A percentile compares a stretch with the other conserved stretches of the same genome.
Evolutionary conservation across 2,888 invertebrate species (phyloP).

Genomic region (Calameuta pallipes): DNA sequence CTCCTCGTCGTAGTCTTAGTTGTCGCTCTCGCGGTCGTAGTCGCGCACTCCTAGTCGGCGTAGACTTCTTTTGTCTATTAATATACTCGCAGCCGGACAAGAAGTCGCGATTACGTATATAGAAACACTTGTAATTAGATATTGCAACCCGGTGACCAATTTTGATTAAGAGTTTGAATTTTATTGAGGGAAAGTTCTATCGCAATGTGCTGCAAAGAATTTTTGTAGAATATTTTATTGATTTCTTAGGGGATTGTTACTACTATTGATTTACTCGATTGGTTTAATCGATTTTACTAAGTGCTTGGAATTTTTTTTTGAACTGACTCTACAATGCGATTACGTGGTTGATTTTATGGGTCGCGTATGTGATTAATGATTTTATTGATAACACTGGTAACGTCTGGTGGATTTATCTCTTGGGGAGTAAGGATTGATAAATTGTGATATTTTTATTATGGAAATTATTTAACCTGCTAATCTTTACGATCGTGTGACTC

Average conservation of each 20-base stretch:
- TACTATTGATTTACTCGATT: background rate
- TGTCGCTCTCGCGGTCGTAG: background rate
- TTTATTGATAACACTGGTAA: background rate
- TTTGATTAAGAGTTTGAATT: background rate
- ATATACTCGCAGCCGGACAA: background rate
- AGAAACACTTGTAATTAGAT: background rate
- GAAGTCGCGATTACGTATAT: background rate
- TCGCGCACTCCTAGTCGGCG: background rate
- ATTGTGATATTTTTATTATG: background rate
- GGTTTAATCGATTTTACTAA: background rate
- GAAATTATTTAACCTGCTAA: background rate
- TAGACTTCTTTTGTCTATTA: background rate
- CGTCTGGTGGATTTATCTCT: background rate
- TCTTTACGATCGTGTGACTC: background rate
- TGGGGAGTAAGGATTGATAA: background rate
- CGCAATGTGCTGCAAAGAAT: background rate
- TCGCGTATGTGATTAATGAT: background rate
- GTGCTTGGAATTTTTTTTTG: background rate
- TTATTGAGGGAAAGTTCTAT: background rate
- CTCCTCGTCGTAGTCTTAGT: background rate
- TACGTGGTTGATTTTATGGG: background rate
- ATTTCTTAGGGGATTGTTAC: background rate
- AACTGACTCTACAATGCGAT: background rate
- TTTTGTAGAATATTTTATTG: background rate
- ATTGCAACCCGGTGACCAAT: background rate